Evolutionary conservation across 2,888 invertebrate species (phyloP), one percentile per base, ranked within the genome.

Genomic region (Anorthoa munda): DNA sequence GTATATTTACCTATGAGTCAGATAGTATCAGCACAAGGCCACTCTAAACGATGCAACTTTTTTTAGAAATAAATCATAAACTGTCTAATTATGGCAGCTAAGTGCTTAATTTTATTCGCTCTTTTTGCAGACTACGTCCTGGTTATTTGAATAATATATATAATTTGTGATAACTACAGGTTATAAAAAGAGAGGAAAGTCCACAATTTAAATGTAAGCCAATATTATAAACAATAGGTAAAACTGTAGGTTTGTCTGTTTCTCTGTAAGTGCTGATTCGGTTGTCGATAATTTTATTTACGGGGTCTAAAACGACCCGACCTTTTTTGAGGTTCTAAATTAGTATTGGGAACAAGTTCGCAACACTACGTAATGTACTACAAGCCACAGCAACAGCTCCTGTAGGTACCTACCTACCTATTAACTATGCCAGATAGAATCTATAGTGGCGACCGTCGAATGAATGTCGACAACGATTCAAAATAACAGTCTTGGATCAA

Each of bases 81-180:
- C 64, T 69, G 53, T 80, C 77, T 84, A 60, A 77, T 61, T 75
- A 73, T 63, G 23, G 60, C 48, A 56, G 39, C 51, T 68, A 68
- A 64, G 58, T 69, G 55, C 53, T 75, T 70, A 72, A 68, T 75
- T 73, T 68, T 68, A 76, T 74, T 50, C 23, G 59, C 39, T 60
- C 39, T 80, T 78, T 64, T 85, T 79, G 81, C 53, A 61, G 4
- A 31, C n/a, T 45, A 70, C 65, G 76, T 83, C 86, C 82, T 86
- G 75, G 65, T 83, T 69, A 21, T 77, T 69, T 69, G 58, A 78
- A 77, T 75, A n/a, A n/a, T n/a, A n/a, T n/a, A 75, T 74, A 45
- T 55, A 60, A 60, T 75, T 46, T 31, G 39, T 53, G 21, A 23
- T 51, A 71, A 26, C n/a, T 59, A 69, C 31, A 4, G 39, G 31